Percentiles rank a stretch among this genome's conserved stretches.
These are phyloP conservation scores for Tortricodes alternella DNA, from an alignment of 2,888 invertebrate genomes.

Conservation along the genomic window DNA sequence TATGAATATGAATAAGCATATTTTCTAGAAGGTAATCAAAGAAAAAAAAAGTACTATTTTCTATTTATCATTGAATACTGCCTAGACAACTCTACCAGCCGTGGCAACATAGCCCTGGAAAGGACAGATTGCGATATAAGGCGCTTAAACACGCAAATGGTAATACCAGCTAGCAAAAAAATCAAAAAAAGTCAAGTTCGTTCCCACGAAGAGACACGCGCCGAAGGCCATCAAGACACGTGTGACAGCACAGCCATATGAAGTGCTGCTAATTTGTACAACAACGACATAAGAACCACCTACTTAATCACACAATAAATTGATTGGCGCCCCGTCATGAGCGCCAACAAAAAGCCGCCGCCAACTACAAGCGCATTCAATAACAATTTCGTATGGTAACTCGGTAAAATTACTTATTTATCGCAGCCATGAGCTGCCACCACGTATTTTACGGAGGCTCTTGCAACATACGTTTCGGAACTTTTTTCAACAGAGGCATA, in stretches of 20 bases:
- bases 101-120: background rate
- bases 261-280: slow-evolving; percentile 56
- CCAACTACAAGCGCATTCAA: slow-evolving; percentile 30
- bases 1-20: no score
- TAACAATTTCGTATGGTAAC: slow-evolving; percentile 36
- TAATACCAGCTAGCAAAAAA: slow-evolving; percentile 42
- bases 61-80: background rate
- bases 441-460: slow-evolving; percentile 46
- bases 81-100: background rate
- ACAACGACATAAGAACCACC: slow-evolving; percentile 42
- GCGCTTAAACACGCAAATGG: slow-evolving; percentile 3
- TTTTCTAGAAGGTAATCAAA: no score
- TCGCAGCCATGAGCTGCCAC: slow-evolving; percentile 34
- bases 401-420: slow-evolving; percentile 54
- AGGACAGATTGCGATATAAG: background rate
- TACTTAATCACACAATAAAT: slow-evolving; percentile 58
- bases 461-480: slow-evolving; percentile 41
- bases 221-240: slow-evolving; percentile 53
- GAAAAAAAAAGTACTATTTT: no score
- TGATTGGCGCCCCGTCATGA: slow-evolving; percentile 49
- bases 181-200: slow-evolving; percentile 55
- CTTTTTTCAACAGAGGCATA: slow-evolving; percentile 32
- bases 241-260: slow-evolving; percentile 45
- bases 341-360: slow-evolving; percentile 47
- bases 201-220: slow-evolving; percentile 55